Evolutionary conservation across 2,888 invertebrate species (phyloP).

Genomic region (Dascillus cervinus): DNA sequence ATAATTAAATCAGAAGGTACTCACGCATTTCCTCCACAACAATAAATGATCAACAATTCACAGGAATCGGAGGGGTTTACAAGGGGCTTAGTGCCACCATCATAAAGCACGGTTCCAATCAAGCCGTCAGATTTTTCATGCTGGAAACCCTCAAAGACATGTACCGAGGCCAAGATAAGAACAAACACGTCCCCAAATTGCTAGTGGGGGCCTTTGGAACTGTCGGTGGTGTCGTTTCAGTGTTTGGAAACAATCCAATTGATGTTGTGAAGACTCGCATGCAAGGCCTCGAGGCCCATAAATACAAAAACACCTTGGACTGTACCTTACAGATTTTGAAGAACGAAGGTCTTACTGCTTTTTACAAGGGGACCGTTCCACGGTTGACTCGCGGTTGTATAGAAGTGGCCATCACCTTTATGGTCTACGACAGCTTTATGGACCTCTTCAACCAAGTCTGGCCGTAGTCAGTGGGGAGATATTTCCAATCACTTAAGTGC

Average conservation of each 20-base stretch:
- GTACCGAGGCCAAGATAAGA: constrained; percentile 81
- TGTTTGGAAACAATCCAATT: constrained; percentile 97
- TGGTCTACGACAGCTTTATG: constrained; percentile 99
- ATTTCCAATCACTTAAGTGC: no score
- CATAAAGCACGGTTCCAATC: constrained; percentile 97
- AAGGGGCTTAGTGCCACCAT: constrained; percentile 94
- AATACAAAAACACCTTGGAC: constrained; percentile 90
- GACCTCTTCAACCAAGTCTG: constrained; percentile 90
- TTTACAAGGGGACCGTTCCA: constrained; percentile 99
- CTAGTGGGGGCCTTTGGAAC: constrained; percentile 90
- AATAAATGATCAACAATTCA: no score
- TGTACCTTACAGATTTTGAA: constrained; percentile 88
- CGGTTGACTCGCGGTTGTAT: constrained; percentile 91
- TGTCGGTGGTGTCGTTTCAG: constrained; percentile 87
- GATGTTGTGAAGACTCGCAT: constrained; percentile 99
- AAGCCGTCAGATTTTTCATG: constrained; percentile 96
- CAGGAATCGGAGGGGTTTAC: constrained; percentile 76
- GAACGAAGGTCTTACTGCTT: constrained; percentile 88
- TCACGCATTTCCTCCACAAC: no score
- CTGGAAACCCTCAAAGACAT: constrained; percentile 92
- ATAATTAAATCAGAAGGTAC: constrained; percentile 79
- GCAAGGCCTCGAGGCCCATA: constrained; percentile 96
- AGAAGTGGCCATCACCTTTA: constrained; percentile 98
- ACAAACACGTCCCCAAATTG: constrained; percentile 76
- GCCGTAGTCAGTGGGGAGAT: no score